These are phyloP conservation scores for Mongoloraphidia duomilia DNA, from an alignment of 2,888 invertebrate species.

Conservation along the genomic window DNA sequence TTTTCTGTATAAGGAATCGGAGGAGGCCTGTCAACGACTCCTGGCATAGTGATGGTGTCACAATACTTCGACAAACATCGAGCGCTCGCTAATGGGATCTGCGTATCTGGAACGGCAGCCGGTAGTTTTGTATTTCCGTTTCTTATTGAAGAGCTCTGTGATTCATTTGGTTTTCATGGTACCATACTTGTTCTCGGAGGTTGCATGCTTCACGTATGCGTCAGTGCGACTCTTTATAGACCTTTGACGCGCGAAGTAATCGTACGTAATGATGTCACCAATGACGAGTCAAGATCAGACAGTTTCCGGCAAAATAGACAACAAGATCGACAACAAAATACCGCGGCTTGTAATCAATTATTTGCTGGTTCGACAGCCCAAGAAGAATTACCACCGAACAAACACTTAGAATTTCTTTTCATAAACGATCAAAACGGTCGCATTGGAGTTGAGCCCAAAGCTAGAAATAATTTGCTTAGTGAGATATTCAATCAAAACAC, in stretches of 20 bases:
- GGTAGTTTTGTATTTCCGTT: slow-evolving; percentile 68
- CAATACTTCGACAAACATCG: slow-evolving; percentile 68
- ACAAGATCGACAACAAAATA: slow-evolving; percentile 6
- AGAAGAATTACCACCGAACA: slow-evolving; percentile 5
- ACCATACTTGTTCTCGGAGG: slow-evolving; percentile 52
- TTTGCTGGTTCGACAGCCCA: too few relatives aligned
- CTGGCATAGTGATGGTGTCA: slow-evolving; percentile 66
- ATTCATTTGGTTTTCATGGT: slow-evolving; percentile 56
- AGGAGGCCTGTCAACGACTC: slow-evolving; percentile 64
- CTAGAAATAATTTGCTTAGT: slow-evolving; percentile 27
- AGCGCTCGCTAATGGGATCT: slow-evolving; percentile 65
- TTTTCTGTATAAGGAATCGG: slow-evolving; percentile 45
- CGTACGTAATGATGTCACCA: slow-evolving; percentile 3
- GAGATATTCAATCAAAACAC: slow-evolving; percentile 27
- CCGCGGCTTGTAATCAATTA: slow-evolving; percentile 2
- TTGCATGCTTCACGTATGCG: slow-evolving; percentile 62
- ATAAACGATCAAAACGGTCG: slow-evolving; percentile 6
- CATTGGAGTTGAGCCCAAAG: slow-evolving; percentile 4
- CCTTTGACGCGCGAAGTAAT: slow-evolving; percentile 29
- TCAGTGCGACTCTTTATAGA: slow-evolving; percentile 52
- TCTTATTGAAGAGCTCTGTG: slow-evolving; percentile 53
- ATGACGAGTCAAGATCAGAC: too few relatives aligned
- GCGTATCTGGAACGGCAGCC: slow-evolving; percentile 66
- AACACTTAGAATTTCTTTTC: slow-evolving; percentile 8
- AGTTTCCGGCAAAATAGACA: slow-evolving; percentile 5